A percentile compares a stretch with the other conserved stretches of the same genome.
Evolutionary conservation across 2,113 vertebrate genomes (phyloP).

Genomic region (Lophochroa leadbeateri): DNA sequence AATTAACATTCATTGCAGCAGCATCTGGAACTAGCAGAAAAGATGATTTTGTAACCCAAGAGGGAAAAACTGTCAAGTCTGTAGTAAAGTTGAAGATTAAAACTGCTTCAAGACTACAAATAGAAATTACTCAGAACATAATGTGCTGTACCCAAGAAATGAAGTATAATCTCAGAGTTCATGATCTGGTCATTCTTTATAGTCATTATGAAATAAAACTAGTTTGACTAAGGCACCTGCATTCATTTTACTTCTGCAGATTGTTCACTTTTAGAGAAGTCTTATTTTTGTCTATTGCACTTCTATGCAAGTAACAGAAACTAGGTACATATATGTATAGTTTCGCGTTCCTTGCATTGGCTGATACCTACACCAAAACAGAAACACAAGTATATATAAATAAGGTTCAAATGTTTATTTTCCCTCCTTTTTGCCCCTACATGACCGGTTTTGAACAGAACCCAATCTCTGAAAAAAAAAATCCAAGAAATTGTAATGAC

Average conservation of each 20-base stretch:
- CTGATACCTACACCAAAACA: background rate
- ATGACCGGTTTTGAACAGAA: conserved; percentile 45
- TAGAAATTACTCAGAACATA: conserved; percentile 68
- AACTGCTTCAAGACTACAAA: conserved; percentile 52
- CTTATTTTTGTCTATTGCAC: background rate
- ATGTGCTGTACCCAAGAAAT: conserved; percentile 55
- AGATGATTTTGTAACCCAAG: background rate
- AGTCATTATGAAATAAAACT: conserved; percentile 71
- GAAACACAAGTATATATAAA: background rate
- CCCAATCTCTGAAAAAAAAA: conserved; percentile 47
- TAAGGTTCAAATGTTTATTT: background rate
- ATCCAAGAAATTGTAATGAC: conserved; percentile 37
- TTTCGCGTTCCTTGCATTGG: background rate
- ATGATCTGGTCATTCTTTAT: conserved; percentile 70
- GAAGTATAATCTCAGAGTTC: conserved; percentile 68
- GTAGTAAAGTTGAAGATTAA: conserved; percentile 30
- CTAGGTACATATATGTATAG: background rate
- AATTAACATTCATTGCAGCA: background rate
- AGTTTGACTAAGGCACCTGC: conserved; percentile 70
- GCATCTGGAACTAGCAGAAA: background rate
- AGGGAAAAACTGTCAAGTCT: conserved; percentile 15
- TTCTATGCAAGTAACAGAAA: background rate
- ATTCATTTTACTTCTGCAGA: conserved; percentile 58
- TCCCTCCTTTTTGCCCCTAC: background rate
- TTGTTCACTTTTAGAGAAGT: conserved; percentile 10